Evolutionary conservation across 2,888 invertebrate genomes (phyloP), one percentile per base, ranked within the genome.

Genomic region (Apotomis betuletana): DNA sequence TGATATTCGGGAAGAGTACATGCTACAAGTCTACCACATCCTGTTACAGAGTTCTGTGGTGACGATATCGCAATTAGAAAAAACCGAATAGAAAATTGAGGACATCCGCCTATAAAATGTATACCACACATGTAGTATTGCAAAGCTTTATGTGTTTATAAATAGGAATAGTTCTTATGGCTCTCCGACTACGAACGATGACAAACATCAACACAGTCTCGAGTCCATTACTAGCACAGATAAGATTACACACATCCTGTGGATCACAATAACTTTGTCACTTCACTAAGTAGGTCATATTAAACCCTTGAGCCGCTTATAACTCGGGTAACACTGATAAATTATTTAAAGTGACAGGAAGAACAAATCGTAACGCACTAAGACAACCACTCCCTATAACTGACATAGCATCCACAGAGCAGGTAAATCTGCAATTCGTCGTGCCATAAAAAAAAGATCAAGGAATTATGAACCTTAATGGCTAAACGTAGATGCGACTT

Each of bases 381-480:
- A 62, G 77, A 78, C 76, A 78, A 77, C 79, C 78, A 74, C 75
- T 74, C 77, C 71, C 77, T 58, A 60, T 77, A 78, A 79, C 81
- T 80, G 80, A 83, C 81, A 82, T 83, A 82, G 81, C 80, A 83
- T 83, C 79, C 78, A 76, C 75, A 74, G 77, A 81, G 85, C 90
- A 89, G 90, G 90, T 90, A 90, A 87, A 86, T 87, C 88, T 83
- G 87, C 87, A 84, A 86, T 83, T 83, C 83, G 80, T 85, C 80
- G 76, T 78, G 76, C 77, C 77, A 80, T 81, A 77, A 79, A 78
- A 79, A 41, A 82, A 81, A 79, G 75, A 80, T 79, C 80, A 81
- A 80, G 75, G 80, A 61, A 72, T 70, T 75, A 64, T 78, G 60
- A 77, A 74, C 78, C 74, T 60, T 71, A 73, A 63, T 9, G 6